These are phyloP conservation scores for Darevskia nairensis DNA, from an alignment of 2,797 vertebrate genomes.

Conservation along the genomic window DNA sequence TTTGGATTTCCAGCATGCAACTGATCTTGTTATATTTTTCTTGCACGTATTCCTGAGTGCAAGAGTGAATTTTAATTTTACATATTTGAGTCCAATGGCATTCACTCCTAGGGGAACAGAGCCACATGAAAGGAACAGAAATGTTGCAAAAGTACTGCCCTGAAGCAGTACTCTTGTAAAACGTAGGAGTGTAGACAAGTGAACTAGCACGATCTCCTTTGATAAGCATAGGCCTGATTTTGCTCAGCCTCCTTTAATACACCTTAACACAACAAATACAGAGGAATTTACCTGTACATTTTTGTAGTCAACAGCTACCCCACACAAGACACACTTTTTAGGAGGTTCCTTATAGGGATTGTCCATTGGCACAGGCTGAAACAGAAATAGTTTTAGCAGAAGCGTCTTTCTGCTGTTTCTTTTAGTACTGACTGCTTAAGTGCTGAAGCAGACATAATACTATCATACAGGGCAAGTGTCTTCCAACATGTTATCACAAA, in stretches of 20 bases:
- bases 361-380: slow-evolving; percentile 87
- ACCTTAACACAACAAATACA: background rate
- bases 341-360: slow-evolving; percentile 88
- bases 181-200: background rate
- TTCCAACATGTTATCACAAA: background rate
- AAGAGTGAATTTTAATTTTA: too few species aligned
- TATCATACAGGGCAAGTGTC: background rate
- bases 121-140: background rate
- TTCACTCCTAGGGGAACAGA: background rate
- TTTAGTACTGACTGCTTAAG: background rate
- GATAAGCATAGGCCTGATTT: background rate
- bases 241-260: too few species aligned
- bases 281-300: slow-evolving; percentile 88
- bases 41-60: background rate
- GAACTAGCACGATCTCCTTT: background rate
- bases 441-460: background rate
- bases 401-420: background rate
- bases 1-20: background rate
- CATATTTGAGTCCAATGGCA: too few species aligned
- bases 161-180: background rate
- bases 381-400: slow-evolving; percentile 13
- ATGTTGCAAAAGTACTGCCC: background rate
- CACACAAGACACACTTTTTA: slow-evolving; percentile 88
- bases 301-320: slow-evolving; percentile 87
- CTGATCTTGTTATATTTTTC: background rate